Percentiles rank a stretch among this genome's conserved stretches.
Evolutionary conservation across 2,888 invertebrate genomes (phyloP).

Genomic region (Ganaspis brasiliensis): DNA sequence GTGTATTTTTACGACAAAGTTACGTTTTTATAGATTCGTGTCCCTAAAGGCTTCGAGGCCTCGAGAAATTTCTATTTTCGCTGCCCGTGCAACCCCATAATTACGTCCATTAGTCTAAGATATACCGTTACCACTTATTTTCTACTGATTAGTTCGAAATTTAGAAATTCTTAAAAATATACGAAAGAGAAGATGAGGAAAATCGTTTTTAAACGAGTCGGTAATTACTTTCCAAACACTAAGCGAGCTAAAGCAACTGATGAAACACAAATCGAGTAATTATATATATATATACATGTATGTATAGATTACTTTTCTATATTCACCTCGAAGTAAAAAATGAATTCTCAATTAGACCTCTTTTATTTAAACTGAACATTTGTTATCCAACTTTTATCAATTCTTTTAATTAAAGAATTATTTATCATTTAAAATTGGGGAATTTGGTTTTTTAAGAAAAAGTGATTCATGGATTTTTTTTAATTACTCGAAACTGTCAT

Average conservation of each 20-base stretch:
- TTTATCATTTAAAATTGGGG: too few relatives aligned
- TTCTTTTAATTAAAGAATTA: too few relatives aligned
- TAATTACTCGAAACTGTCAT: too few relatives aligned
- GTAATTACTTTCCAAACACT: constrained; percentile 6
- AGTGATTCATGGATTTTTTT: too few relatives aligned
- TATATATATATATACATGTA: neutral
- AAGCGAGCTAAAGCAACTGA: neutral
- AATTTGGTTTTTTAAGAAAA: too few relatives aligned
- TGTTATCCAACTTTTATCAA: too few relatives aligned
- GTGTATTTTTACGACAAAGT: constrained; percentile 19
- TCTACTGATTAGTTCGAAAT: constrained; percentile 7
- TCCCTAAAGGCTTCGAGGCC: neutral
- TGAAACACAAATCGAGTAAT: neutral
- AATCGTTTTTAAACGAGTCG: constrained; percentile 6
- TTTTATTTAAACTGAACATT: too few relatives aligned
- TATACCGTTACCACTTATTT: constrained; percentile 25
- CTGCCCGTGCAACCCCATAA: neutral
- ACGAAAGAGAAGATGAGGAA: neutral
- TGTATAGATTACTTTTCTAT: neutral
- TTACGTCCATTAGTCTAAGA: constrained; percentile 27
- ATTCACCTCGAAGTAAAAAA: too few relatives aligned
- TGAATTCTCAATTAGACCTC: too few relatives aligned
- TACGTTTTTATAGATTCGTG: neutral
- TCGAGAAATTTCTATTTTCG: constrained; percentile 2
- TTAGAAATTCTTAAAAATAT: constrained; percentile 10